Percentiles rank a stretch among this genome's conserved stretches.
phyloP scores from a whole-genome alignment of 2,797 vertebrate species.

The Danio aesculapii region DNA sequence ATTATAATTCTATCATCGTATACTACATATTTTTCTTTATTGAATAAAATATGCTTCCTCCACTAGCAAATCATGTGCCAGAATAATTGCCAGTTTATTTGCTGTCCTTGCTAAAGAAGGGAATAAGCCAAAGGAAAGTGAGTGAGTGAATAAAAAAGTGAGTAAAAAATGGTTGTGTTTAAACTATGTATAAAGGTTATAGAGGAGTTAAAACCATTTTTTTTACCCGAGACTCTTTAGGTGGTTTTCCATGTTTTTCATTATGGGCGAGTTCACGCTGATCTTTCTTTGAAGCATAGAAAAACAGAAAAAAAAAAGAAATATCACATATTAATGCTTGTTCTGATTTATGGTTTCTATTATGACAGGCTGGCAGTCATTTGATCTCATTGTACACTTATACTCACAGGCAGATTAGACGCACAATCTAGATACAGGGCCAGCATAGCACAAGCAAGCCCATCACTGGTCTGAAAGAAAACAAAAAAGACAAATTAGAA shows the following conservation, averaged over 20 bases:
- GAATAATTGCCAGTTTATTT: no score
- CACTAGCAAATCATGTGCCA: no score
- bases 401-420: conserved; percentile 91
- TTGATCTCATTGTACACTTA: neutral
- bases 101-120: no score
- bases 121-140: no score
- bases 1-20: neutral
- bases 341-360: neutral
- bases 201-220: neutral
- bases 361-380: neutral
- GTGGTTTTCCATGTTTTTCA: conserved; percentile 82
- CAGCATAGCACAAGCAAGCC: conserved; percentile 89
- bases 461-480: conserved; percentile 76
- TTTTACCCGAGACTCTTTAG: conserved; percentile 84
- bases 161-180: neutral
- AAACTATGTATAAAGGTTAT: neutral
- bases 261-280: conserved; percentile 84
- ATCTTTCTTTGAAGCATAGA: conserved; percentile 80
- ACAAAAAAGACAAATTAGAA: neutral
- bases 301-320: conserved; percentile 43
- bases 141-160: no score
- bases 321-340: neutral
- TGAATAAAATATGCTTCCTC: no score
- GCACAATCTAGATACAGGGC: conserved; percentile 91
- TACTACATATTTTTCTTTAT: no score